Evolutionary conservation across 64 coral and sea anemone species (phyloP), one percentile per base, ranked within the genome.

Genomic region (Dendrophyllia cribrosa): DNA sequence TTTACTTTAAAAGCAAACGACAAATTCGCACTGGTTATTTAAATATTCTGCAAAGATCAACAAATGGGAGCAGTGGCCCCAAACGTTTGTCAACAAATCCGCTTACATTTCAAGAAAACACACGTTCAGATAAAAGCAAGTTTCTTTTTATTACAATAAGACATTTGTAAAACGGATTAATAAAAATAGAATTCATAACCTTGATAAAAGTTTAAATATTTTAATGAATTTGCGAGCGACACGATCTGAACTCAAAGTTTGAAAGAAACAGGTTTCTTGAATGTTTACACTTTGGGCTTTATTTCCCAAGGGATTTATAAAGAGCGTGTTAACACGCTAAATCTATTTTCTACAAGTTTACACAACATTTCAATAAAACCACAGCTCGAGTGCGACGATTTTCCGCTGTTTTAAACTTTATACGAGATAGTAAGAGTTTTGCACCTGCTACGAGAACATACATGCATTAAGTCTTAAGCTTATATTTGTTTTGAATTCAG

Each of bases 401-500:
- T 34, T 34, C 34, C 34, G 34, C 34, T 34, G 34, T 34, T 34
- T 34, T 34, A 34, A 34, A 34, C 34, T 34, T 34, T 34, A 34
- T 34, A 34, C 34, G 34, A 34, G 34, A 2, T 34, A 34, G 17
- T 63, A 17, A 17, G 20, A 43, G 59, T 44, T 61, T 21, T 84
- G 17, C 80, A 84, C 80, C 80, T 84, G 80, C 80, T 80, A 19
- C 2, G 4, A 19, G 7, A 2, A 13, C 4, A 23, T 51, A 10
- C 44, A 45, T 13, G 12, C 34, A 34, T 34, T n/a, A n/a, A n/a
- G n/a, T n/a, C n/a, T 34, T 34, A 34, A 34, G 34, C 45, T 70
- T 88, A 23, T 34, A 34, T 76, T 88, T 88, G 51, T 74, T 59
- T 74, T 88, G 66, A 70, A 68, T 86, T 50, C 16, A 21, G 23